Conservation (phyloP, 2,797 vertebrate species). For the Cirrhinus molitorella region DNA sequence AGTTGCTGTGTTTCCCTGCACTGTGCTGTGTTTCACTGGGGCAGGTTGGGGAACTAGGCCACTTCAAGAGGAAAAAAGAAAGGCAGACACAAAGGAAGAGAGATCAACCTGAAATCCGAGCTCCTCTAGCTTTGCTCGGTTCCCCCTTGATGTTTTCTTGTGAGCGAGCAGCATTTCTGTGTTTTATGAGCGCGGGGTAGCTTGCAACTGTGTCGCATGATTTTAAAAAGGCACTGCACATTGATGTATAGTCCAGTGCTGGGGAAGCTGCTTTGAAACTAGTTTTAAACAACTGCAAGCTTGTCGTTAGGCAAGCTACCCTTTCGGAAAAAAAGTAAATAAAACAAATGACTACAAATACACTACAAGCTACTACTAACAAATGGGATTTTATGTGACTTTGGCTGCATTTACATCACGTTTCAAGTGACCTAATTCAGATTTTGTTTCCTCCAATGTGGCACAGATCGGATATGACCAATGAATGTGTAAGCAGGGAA, state of each 20-base stretch:
- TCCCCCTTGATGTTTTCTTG: slow-evolving; percentile 34
- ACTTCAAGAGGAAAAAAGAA: slow-evolving; percentile 48
- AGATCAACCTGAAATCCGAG: slow-evolving; percentile 32
- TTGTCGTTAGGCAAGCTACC: neutral
- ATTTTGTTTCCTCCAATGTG: neutral
- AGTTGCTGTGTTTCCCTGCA: slow-evolving; percentile 4
- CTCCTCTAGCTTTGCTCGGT: slow-evolving; percentile 32
- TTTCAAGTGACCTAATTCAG: neutral
- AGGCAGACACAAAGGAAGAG: neutral
- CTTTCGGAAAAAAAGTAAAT: neutral
- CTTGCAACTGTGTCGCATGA: neutral
- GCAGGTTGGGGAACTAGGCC: slow-evolving; percentile 46
- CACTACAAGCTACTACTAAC: neutral
- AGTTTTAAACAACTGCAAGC: neutral
- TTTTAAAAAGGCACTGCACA: neutral
- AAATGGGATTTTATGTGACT: neutral
- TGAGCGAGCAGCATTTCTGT: neutral
- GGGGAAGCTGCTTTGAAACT: neutral
- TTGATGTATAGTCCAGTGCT: neutral
- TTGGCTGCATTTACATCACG: neutral
- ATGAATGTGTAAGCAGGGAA: neutral
- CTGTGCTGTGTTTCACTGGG: neutral
- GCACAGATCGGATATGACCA: neutral
- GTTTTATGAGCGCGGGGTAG: neutral
- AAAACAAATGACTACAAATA: too few species aligned